Conservation (phyloP, 23 tunicate genomes). For the Diplosoma virens region DNA sequence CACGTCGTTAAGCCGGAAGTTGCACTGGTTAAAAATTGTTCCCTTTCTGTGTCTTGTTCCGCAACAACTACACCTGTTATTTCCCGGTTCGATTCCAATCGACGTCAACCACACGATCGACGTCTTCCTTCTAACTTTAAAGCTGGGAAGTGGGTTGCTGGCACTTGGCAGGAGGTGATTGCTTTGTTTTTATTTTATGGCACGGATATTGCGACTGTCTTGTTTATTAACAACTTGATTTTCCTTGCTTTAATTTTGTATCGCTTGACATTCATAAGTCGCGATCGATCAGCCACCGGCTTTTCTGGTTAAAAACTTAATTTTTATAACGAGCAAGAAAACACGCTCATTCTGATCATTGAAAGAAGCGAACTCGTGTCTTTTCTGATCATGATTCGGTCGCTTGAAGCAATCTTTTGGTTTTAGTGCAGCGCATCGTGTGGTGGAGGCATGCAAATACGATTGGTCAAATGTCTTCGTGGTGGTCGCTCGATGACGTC, state of each 20-base stretch:
- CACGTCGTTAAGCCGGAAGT: slow-evolving; percentile 50
- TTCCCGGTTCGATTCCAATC: not conserved
- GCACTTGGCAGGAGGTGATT: slow-evolving; percentile 67
- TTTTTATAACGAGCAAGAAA: too few relatives aligned
- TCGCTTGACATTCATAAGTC: too few relatives aligned
- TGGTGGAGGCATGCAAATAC: slow-evolving; percentile 68
- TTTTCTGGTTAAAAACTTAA: too few relatives aligned
- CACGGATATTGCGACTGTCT: too few relatives aligned
- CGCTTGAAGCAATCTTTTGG: too few relatives aligned
- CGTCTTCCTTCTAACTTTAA: not conserved
- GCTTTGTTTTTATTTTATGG: too few relatives aligned
- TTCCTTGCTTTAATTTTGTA: too few relatives aligned
- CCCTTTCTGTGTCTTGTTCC: slow-evolving; percentile 13
- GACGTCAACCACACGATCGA: slow-evolving; percentile 7
- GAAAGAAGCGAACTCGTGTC: too few relatives aligned
- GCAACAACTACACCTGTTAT: not conserved
- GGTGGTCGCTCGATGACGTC: slow-evolving; percentile 31
- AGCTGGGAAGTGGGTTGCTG: slow-evolving; percentile 44
- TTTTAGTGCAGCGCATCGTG: slow-evolving; percentile 78
- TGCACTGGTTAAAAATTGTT: slow-evolving; percentile 41
- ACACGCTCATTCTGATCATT: too few relatives aligned
- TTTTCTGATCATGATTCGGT: too few relatives aligned
- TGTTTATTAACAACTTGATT: too few relatives aligned
- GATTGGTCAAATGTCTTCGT: slow-evolving; percentile 64
- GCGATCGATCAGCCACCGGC: too few relatives aligned